A percentile compares a stretch with the other conserved stretches of the same genome.
These are phyloP conservation scores for Urophycis tenuis DNA, from an alignment of 2,797 vertebrate species.

Conservation along the genomic window DNA sequence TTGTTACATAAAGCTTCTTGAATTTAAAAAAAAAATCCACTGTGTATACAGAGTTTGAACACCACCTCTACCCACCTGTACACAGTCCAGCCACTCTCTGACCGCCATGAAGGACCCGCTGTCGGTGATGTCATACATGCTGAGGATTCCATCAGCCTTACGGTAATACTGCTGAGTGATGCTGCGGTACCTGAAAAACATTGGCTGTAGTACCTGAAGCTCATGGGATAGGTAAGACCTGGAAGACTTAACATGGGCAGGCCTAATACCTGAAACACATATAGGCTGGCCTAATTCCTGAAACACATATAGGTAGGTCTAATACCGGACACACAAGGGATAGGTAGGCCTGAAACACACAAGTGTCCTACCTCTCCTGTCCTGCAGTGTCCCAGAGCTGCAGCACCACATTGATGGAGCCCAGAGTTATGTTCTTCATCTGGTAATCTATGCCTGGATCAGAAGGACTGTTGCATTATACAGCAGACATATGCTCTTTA, in stretches of 20 bases:
- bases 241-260: background rate
- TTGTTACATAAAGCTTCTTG: too few species aligned
- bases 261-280: too few species aligned
- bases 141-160: conserved; percentile 73
- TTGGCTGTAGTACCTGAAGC: background rate
- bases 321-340: too few species aligned
- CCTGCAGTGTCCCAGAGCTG: conserved; percentile 86
- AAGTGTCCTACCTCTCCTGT: conserved; percentile 73
- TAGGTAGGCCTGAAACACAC: background rate
- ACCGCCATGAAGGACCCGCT: conserved; percentile 67
- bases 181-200: conserved; percentile 76
- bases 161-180: conserved; percentile 80
- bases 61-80: conserved; percentile 66
- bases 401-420: conserved; percentile 66
- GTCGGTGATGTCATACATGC: conserved; percentile 73
- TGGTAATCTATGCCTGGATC: conserved; percentile 76
- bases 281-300: conserved; percentile 58
- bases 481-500: background rate
- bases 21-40: too few species aligned
- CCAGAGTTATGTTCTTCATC: conserved; percentile 72
- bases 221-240: background rate
- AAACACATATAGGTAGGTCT: background rate
- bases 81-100: conserved; percentile 72
- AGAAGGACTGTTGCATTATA: background rate
- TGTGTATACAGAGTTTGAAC: background rate